Base-by-base conservation (phyloP, 2,888 invertebrate genomes). In the Beris chalybata region DNA sequence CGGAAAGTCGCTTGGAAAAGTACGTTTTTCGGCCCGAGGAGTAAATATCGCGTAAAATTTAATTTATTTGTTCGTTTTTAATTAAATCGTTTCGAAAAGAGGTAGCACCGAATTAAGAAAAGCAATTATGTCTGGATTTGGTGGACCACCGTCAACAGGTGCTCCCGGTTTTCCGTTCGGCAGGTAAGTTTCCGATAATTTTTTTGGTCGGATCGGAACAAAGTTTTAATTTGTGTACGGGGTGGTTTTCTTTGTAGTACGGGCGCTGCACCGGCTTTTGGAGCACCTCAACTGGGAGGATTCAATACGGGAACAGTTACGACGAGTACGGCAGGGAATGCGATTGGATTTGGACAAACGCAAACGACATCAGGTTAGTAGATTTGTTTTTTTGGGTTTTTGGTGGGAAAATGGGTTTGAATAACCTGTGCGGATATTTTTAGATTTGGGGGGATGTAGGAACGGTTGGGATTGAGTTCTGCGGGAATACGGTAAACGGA, bases 161-260 rank as follows among this genome's bases (percentile, higher is more conserved):
- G 29, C 73, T 0, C 65, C 71, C 4, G 64, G 70, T 0, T 70
- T 73, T 4, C 67, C 72, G 11, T 76, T 76, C 68, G 75, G 75
- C 2, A 68, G 73, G 1, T 48, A 66, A 30, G 61, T 22, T 2
- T 3, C 22, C 22, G 45, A 4, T 12, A 7, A 22, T 48, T 48
- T 48, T 22, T n/a, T n/a, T n/a, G n/a, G n/a, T n/a, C n/a, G 12
- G 4, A n/a, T n/a, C 31, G 50, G 15, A 15, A 15, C 12, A 47
- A 47, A 47, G 11, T 47, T n/a, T 47, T 44, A 48, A 48, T n/a
- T 48, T 48, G 50, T 22, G 50, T 47, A 1, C n/a, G 15, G 9
- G 6, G n/a, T n/a, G 52, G 30, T 22, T 22, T 52, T 29, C 15
- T 30, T 30, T n/a, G 38, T 56, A 56, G 56, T 30, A 38, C 56